Evolutionary conservation across 2,113 vertebrate genomes (phyloP).

Genomic region (Channa maculata): DNA sequence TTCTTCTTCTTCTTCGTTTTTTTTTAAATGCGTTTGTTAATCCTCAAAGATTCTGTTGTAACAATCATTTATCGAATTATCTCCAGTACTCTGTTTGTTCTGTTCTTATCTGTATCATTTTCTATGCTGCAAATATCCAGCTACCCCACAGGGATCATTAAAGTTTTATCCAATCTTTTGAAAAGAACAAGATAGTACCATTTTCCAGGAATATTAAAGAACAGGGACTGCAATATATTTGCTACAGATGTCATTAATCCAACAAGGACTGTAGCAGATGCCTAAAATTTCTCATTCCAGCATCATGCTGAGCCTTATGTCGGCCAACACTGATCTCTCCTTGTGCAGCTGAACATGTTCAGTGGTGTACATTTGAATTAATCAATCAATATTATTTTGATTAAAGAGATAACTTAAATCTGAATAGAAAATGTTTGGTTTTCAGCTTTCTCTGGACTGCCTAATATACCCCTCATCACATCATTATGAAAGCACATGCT

Average conservation of each 20-base stretch:
- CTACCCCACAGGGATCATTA: constrained; percentile 40
- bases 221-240: constrained; percentile 18
- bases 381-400: not conserved
- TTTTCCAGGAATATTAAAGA: constrained; percentile 41
- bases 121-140: constrained; percentile 19
- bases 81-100: constrained; percentile 32
- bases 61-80: constrained; percentile 36
- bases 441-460: not conserved
- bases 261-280: constrained; percentile 18
- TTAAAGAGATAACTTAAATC: constrained; percentile 4
- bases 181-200: constrained; percentile 35
- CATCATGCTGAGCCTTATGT: constrained; percentile 24
- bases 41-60: constrained; percentile 10
- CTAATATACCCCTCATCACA: not conserved
- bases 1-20: not conserved
- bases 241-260: constrained; percentile 37
- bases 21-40: constrained; percentile 26
- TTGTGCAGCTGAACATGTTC: not conserved
- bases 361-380: constrained; percentile 1
- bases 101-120: constrained; percentile 37
- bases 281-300: constrained; percentile 26
- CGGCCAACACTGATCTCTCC: constrained; percentile 24
- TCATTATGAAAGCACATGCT: constrained; percentile 28
- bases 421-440: not conserved
- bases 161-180: constrained; percentile 49